A percentile compares a stretch with the other conserved stretches of the same genome.
Evolutionary conservation across 2,888 invertebrate species (phyloP).

Genomic region (Oeneis ivallda): DNA sequence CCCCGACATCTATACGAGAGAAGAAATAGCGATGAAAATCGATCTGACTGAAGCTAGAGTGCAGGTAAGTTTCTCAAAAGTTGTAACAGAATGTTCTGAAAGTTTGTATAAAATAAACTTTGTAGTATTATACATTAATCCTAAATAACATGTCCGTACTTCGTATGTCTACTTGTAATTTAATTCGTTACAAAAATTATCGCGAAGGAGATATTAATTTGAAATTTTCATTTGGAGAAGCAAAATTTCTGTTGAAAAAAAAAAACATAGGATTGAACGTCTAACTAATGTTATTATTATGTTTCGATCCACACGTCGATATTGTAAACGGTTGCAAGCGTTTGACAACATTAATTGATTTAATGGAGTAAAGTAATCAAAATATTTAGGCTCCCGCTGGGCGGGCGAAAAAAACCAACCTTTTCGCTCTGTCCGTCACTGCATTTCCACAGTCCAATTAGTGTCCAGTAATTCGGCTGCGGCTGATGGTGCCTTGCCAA

Average conservation of each 20-base stretch:
- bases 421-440: conserved; percentile 71
- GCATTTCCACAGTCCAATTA: conserved; percentile 79
- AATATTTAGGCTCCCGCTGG: conserved; percentile 39
- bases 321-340: not conserved
- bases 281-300: not conserved
- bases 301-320: not conserved
- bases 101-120: too few relatives aligned
- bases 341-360: conserved; percentile 27
- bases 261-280: not conserved
- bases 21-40: conserved; percentile 99
- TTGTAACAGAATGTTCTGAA: too few relatives aligned
- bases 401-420: conserved; percentile 53
- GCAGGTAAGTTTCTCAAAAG: conserved; percentile 85
- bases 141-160: too few relatives aligned
- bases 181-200: too few relatives aligned
- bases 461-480: conserved; percentile 76
- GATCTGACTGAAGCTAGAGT: conserved; percentile 99
- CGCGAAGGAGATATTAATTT: too few relatives aligned
- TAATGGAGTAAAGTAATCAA: conserved; percentile 39
- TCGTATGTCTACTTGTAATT: too few relatives aligned
- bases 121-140: too few relatives aligned
- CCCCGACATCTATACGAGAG: conserved; percentile 99
- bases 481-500: conserved; percentile 71
- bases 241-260: not conserved
- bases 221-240: too few relatives aligned